Base-by-base conservation (phyloP, 2,888 invertebrate species). In the Nomada flava region DNA sequence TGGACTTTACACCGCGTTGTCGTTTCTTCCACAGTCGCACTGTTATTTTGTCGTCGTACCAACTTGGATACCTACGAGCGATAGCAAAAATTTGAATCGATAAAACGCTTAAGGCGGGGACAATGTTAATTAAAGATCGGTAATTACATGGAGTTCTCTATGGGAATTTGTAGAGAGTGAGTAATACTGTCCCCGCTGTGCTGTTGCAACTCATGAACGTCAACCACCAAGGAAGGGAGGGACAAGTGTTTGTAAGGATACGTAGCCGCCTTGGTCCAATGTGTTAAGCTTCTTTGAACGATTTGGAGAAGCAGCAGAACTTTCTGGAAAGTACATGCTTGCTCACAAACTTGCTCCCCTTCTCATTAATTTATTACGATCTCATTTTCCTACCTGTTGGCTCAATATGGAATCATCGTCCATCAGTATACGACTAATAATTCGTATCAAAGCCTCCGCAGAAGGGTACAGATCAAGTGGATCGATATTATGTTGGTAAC, bases 341-440 rank as follows among this genome's bases (percentile, higher is more conserved):
- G 36, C 36, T 36, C 9, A 36, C 36, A 50, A 2, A 47, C 15
- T 20, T 47, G 2, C 1, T 26, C 15, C 4, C 1, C 5, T 50
- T 15, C 20, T 5, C 10, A 1, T 7, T 1, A 13, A 10, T 23
- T 53, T 57, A 42, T 57, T 20, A 11, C 2, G n/a, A n/a, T 23
- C 20, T 0, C 11, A 23, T 13, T 4, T 11, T 47, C 47, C 42
- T 92, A 97, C 97, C 95, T 96, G 95, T 93, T 96, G 96, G 94
- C 96, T 96, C 80, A 97, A 95, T 87, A 97, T 95, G 15, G 97
- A 96, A 89, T 96, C 95, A 50, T 95, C 95, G 88, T 95, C 95
- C 89, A 95, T 95, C 86, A 97, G 94, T 67, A 97, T 94, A 86
- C 95, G 95, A 92, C 96, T 96, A 57, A 96, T 94, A 84, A 97